Conservation (phyloP, 2,113 vertebrate genomes). For the Egretta garzetta region DNA sequence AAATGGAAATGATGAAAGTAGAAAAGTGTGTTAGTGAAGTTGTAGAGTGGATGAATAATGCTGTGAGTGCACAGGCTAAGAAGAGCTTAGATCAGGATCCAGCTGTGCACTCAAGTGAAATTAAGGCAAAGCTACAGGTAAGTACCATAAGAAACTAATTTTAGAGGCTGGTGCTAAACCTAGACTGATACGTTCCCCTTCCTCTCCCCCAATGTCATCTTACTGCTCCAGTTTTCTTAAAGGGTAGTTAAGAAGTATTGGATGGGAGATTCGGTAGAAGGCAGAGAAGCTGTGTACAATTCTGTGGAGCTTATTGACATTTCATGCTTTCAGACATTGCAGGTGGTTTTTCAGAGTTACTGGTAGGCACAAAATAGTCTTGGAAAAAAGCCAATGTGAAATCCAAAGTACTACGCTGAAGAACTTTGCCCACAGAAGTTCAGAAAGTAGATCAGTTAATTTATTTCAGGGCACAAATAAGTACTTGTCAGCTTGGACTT, state of each 20-base stretch:
- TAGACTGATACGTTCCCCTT: not conserved
- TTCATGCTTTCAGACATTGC: not conserved
- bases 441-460: not conserved
- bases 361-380: not conserved
- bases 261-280: not conserved
- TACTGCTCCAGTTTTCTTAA: not conserved
- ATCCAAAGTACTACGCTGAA: not conserved
- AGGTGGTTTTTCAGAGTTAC: not conserved
- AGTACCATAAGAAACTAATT: not conserved
- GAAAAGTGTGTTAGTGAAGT: conserved; percentile 78
- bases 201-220: not conserved
- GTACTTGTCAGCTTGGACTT: not conserved
- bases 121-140: conserved; percentile 79
- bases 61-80: conserved; percentile 77
- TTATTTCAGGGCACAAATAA: not conserved
- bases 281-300: not conserved
- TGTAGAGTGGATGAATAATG: conserved; percentile 82
- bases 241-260: not conserved
- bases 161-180: not conserved
- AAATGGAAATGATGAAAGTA: conserved; percentile 82
- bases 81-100: conserved; percentile 79
- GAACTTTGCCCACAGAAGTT: not conserved
- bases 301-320: not conserved
- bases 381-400: not conserved
- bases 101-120: conserved; percentile 72